Evolutionary conservation across 2,113 vertebrate genomes (phyloP).

Genomic region (Fukomys damarensis): DNA sequence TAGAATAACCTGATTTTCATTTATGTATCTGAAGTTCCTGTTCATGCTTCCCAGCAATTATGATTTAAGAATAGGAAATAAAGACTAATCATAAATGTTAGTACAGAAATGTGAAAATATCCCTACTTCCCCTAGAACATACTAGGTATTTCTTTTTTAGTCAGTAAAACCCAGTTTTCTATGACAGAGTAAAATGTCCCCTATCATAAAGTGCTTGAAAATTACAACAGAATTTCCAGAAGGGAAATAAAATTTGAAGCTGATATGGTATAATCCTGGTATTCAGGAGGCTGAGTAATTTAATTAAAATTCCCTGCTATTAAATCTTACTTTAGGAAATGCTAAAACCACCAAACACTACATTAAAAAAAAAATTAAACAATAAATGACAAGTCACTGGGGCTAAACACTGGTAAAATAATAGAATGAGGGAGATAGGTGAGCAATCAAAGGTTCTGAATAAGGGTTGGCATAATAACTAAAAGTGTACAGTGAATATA

Average conservation of each 20-base stretch:
- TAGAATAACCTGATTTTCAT: constrained; percentile 3
- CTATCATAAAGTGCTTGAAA: background rate
- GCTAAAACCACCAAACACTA: background rate
- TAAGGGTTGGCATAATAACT: background rate
- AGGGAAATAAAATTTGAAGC: background rate
- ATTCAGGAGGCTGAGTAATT: background rate
- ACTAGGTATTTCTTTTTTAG: background rate
- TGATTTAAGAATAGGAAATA: constrained; percentile 7
- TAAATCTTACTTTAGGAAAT: background rate
- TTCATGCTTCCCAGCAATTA: background rate
- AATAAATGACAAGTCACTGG: background rate
- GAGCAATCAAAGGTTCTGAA: background rate
- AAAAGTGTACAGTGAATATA: background rate
- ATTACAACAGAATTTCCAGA: background rate
- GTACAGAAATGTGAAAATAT: background rate
- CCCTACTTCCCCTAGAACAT: background rate
- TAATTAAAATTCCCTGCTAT: background rate
- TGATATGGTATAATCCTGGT: background rate
- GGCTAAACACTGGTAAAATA: background rate
- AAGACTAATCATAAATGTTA: constrained; percentile 1
- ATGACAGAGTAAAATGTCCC: background rate
- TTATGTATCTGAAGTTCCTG: background rate
- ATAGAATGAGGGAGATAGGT: background rate
- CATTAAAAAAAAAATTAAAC: constrained; percentile 3
- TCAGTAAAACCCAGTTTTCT: constrained; percentile 20